phyloP scores from a whole-genome alignment of 2,113 vertebrate species.

The Onychostruthus taczanowskii region DNA sequence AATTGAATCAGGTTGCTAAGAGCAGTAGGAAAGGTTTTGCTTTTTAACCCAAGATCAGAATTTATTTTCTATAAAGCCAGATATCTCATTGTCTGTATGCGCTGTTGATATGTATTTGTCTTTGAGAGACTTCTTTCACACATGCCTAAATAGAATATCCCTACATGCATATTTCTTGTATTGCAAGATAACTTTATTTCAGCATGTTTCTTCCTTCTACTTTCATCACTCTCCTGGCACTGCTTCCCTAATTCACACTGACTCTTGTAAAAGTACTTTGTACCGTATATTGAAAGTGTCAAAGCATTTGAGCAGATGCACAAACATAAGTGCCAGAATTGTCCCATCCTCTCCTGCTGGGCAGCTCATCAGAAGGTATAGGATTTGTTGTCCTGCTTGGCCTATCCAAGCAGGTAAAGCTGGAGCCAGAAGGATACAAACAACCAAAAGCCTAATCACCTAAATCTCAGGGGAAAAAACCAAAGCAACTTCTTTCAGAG shows the following conservation, averaged over 20 bases:
- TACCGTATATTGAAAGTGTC: not conserved
- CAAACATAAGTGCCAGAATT: not conserved
- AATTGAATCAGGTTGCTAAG: not conserved
- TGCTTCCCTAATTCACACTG: not conserved
- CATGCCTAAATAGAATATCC: not conserved
- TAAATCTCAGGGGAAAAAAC: not conserved
- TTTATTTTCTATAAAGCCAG: not conserved
- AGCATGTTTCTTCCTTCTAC: not conserved
- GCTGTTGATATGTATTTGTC: not conserved
- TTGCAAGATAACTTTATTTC: not conserved
- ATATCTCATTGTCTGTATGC: not conserved
- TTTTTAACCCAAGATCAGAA: not conserved
- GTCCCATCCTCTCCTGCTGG: not conserved
- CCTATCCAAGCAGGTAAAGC: not conserved
- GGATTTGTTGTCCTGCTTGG: not conserved
- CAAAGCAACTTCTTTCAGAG: not conserved
- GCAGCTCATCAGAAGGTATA: not conserved
- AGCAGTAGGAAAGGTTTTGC: not conserved
- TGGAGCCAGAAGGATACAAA: not conserved
- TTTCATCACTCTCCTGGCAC: not conserved
- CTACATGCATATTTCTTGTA: not conserved
- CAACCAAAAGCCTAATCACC: not conserved
- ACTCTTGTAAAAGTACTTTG: not conserved
- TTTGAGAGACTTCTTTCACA: not conserved
- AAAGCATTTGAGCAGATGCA: not conserved